These are phyloP conservation scores for Myodes glareolus DNA, from an alignment of 2,113 vertebrate genomes.

Conservation along the genomic window DNA sequence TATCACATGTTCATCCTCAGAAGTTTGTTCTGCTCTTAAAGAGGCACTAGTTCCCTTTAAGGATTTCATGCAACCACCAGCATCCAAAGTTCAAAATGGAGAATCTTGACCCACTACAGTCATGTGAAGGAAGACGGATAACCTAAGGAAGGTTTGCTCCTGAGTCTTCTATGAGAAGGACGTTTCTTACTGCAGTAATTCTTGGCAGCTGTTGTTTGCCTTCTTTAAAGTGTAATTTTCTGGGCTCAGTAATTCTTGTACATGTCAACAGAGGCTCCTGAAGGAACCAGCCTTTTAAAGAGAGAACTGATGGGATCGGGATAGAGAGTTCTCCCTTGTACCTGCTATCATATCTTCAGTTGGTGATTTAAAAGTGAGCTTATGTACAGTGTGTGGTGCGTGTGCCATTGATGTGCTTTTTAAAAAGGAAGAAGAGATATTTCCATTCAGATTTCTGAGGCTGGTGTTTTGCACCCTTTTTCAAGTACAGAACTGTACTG, in stretches of 20 bases:
- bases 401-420: conserved; percentile 92
- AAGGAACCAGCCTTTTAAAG: conserved; percentile 82
- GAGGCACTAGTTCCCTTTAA: conserved; percentile 98
- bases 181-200: conserved; percentile 81
- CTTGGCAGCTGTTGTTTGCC: conserved; percentile 83
- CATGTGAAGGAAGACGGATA: conserved; percentile 83
- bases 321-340: conserved; percentile 85
- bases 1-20: conserved; percentile 96
- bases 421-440: conserved; percentile 84
- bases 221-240: conserved; percentile 85
- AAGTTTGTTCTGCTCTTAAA: conserved; percentile 97
- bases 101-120: conserved; percentile 92
- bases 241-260: conserved; percentile 79
- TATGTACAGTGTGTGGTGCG: conserved; percentile 94
- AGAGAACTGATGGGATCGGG: conserved; percentile 84
- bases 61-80: conserved; percentile 99
- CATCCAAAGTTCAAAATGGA: conserved; percentile 97
- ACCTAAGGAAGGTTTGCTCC: conserved; percentile 78
- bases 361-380: conserved; percentile 90
- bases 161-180: conserved; percentile 81
- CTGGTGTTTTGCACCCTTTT: conserved; percentile 92
- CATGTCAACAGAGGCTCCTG: conserved; percentile 81
- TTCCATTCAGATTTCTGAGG: conserved; percentile 90
- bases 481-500: conserved; percentile 91
- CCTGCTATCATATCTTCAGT: conserved; percentile 87